Conservation (phyloP, 2,797 vertebrate genomes). For the Sternotherus odoratus region DNA sequence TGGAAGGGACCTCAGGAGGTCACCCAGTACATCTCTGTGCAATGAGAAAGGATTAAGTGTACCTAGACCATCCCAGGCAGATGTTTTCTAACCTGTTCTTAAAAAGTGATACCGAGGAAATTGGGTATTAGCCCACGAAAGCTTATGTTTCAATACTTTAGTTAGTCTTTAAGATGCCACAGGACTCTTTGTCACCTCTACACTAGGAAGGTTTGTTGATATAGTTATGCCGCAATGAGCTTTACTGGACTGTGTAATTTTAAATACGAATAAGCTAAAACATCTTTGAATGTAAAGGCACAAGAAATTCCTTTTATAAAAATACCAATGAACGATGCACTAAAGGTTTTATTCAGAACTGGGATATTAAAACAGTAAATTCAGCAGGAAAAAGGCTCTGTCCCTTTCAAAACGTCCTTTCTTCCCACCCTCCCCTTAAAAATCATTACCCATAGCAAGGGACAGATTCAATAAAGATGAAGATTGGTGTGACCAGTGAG, state of each 20-base stretch:
- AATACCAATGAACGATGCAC: neutral
- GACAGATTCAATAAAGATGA: neutral
- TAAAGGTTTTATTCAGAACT: neutral
- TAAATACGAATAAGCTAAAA: neutral
- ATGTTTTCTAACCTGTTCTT: neutral
- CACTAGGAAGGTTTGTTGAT: neutral
- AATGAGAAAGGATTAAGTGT: neutral
- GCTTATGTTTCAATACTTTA: too few relatives aligned
- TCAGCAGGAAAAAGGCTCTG: neutral
- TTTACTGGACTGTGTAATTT: neutral
- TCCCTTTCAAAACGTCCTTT: neutral
- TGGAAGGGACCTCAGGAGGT: neutral
- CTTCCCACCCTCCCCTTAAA: neutral
- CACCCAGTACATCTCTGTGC: neutral
- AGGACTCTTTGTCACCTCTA: too few relatives aligned
- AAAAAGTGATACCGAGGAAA: too few relatives aligned
- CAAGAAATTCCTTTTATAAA: neutral
- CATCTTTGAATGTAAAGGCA: neutral
- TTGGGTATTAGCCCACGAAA: too few relatives aligned
- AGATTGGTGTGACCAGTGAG: neutral
- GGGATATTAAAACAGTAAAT: neutral
- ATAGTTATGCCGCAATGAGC: neutral
- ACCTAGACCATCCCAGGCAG: neutral
- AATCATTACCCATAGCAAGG: neutral
- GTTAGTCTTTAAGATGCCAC: too few relatives aligned